Evolutionary conservation across 2,797 vertebrate species (phyloP), one percentile per base, ranked within the genome.

Genomic region (Bufotes viridis): DNA sequence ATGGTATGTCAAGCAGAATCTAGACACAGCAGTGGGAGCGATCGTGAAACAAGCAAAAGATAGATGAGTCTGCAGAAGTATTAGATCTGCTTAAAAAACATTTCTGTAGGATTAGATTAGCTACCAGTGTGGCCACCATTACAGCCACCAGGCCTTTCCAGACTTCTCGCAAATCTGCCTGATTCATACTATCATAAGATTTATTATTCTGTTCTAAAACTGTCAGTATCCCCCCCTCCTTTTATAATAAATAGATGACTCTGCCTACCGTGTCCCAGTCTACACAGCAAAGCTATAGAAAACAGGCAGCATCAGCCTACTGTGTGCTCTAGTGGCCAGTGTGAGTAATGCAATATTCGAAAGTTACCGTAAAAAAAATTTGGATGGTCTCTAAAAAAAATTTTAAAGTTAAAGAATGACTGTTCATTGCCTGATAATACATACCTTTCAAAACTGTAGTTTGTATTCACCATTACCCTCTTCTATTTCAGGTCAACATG

Each of bases 401-500:
- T 2, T 34, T 34, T 34, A 34, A 34, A 34, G 29, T 34, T 34
- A 34, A 34, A 34, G 29, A 34, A 34, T 34, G 1, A 34, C 2
- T 34, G 29, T 34, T 34, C 29, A 67, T 11, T 67, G 15, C 15
- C 14, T 70, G 12, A 67, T 70, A 14, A 70, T 17, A 70, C 67
- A 17, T 70, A 34, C 13, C 4, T 26, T 29, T 14, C 57, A 78
- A 1, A 2, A 58, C 10, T 53, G 20, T 6, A 17, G 17, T 57
- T 49, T 57, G 10, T 29, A 13, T n/a, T 86, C 26, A 58, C 61
- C 6, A 15, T 17, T 60, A 7, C 18, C 7, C 84, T 49, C 26
- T 85, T 90, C 85, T 84, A 82, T 93, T 94, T 61, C 93, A 99
- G 98, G 96, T 96, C 70, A 99, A 99, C 93, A 98, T 99, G 97